Evolutionary conservation across 2,888 invertebrate species (phyloP).

Genomic region (Serrognathus titanus): DNA sequence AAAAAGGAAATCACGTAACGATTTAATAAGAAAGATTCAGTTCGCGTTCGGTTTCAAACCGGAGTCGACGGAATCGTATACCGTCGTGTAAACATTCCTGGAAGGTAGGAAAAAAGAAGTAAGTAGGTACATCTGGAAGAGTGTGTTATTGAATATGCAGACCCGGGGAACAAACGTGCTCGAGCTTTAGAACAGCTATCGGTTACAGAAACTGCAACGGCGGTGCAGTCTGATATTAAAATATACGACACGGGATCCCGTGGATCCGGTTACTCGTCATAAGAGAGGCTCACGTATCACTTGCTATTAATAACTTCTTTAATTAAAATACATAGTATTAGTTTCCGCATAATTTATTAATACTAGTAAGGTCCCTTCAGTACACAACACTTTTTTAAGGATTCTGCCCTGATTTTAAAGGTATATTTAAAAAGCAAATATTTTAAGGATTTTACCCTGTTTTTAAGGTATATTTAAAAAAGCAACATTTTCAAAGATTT

Average conservation of each 20-base stretch:
- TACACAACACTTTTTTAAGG: no score
- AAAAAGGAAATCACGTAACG: no score
- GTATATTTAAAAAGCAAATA: no score
- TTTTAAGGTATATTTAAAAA: no score
- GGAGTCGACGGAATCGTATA: no score
- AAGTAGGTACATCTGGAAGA: conserved; percentile 3
- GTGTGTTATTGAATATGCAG: conserved; percentile 8
- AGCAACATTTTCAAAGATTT: no score
- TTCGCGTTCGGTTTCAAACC: no score
- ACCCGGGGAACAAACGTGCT: conserved; percentile 19
- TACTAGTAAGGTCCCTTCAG: no score
- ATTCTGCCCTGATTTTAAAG: no score
- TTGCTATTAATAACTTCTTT: conserved; percentile 32
- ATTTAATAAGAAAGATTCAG: no score
- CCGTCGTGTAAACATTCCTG: no score
- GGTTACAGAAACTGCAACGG: conserved; percentile 29
- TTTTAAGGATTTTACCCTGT: no score
- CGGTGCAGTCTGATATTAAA: conserved; percentile 29
- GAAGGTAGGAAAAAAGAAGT: not conserved
- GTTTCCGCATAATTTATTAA: conserved; percentile 20
- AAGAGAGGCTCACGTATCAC: conserved; percentile 27
- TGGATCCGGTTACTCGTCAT: conserved; percentile 24
- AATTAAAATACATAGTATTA: conserved; percentile 29
- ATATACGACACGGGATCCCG: conserved; percentile 28
- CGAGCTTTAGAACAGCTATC: conserved; percentile 26